Evolutionary conservation across 2,797 vertebrate genomes (phyloP).

Genomic region (Serranus cabrilla): DNA sequence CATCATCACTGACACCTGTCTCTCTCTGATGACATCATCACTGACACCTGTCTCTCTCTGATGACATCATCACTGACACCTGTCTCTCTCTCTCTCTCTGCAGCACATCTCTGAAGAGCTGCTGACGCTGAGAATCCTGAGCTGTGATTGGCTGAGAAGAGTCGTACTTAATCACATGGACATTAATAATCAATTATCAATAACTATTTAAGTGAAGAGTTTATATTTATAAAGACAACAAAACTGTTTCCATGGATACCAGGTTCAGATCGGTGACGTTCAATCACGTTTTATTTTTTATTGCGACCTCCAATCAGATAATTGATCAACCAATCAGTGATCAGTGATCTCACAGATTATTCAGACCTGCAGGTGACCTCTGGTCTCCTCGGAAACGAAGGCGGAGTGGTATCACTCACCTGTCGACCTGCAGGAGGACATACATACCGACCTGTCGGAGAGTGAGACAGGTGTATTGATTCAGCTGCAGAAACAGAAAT

Average conservation of each 20-base stretch:
- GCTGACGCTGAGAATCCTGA: conserved; percentile 82
- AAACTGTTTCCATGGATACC: conserved; percentile 33
- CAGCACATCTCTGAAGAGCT: conserved; percentile 89
- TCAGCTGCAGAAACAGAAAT: too few relatives aligned
- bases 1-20: background rate
- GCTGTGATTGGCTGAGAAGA: conserved; percentile 77
- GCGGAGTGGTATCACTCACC: too few relatives aligned
- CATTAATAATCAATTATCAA: conserved; percentile 35
- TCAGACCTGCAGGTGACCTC: too few relatives aligned
- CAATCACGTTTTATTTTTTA: background rate
- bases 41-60: background rate
- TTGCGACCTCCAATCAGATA: conserved; percentile 52
- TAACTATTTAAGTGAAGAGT: conserved; percentile 67
- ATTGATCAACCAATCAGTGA: too few relatives aligned
- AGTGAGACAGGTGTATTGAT: too few relatives aligned
- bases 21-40: background rate
- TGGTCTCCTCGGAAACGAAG: too few relatives aligned
- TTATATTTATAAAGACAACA: conserved; percentile 81
- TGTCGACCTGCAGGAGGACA: too few relatives aligned
- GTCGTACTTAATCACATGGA: conserved; percentile 38
- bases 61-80: conserved; percentile 24
- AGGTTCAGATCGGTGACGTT: conserved; percentile 2
- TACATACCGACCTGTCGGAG: too few relatives aligned
- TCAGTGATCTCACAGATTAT: too few relatives aligned
- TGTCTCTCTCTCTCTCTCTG: conserved; percentile 34